phyloP scores from a whole-genome alignment of 2,797 vertebrate species.

The Pantherophis vulpinus region DNA sequence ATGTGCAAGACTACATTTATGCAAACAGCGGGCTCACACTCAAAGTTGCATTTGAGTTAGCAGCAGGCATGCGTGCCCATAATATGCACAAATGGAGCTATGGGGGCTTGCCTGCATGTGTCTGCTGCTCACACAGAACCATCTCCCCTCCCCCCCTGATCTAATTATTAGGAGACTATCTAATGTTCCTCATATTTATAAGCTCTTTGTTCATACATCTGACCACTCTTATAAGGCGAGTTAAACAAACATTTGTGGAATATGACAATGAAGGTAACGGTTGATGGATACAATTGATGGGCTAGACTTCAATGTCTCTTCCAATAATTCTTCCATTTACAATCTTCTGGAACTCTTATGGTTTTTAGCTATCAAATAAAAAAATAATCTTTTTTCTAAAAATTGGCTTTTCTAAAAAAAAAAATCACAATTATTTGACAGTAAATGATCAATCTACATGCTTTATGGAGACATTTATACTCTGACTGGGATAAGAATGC shows the following conservation, averaged over 20 bases:
- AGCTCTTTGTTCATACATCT: background rate
- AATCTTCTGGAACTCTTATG: background rate
- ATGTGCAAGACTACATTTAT: background rate
- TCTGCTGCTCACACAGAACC: background rate
- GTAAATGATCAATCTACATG: background rate
- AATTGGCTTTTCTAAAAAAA: background rate
- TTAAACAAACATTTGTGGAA: background rate
- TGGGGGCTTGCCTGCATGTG: too few species aligned
- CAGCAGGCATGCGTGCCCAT: too few species aligned
- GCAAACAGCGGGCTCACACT: background rate
- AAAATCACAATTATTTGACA: background rate
- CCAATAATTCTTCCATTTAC: background rate
- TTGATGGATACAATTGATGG: background rate
- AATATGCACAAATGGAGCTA: too few species aligned
- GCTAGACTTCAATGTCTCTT: background rate
- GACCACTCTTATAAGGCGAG: background rate
- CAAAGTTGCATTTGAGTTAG: background rate
- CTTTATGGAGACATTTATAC: background rate
- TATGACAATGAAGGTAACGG: background rate
- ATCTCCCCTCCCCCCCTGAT: background rate
- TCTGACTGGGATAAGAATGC: background rate
- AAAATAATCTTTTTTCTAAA: background rate
- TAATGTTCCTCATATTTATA: background rate
- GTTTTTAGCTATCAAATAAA: background rate
- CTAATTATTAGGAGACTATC: background rate